Conservation (phyloP, 2,113 vertebrate species). For the Tautogolabrus adspersus region DNA sequence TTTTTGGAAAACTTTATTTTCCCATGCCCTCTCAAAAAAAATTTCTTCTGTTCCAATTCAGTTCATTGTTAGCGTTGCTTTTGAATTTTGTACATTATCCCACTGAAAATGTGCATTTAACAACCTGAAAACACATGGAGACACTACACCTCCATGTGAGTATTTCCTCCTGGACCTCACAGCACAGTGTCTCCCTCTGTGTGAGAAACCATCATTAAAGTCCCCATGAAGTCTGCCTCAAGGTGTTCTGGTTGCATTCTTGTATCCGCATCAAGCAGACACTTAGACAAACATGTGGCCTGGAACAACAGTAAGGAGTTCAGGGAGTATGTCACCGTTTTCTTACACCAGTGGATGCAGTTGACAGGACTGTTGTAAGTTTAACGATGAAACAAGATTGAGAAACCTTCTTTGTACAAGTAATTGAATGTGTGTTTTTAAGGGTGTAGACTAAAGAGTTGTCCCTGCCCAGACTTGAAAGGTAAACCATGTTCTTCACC, state of each 20-base stretch:
- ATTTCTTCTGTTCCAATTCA: background rate
- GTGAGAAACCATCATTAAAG: conserved; percentile 32
- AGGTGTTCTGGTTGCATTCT: conserved; percentile 44
- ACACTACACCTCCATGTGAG: background rate
- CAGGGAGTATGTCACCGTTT: background rate
- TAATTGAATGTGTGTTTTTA: background rate
- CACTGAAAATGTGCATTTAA: background rate
- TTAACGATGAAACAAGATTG: background rate
- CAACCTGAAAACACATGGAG: background rate
- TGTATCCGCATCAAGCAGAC: conserved; percentile 2
- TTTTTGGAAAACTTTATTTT: background rate
- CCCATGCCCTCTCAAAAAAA: no score
- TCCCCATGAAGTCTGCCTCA: background rate
- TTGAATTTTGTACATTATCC: background rate
- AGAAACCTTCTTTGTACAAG: background rate
- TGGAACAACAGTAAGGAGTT: background rate
- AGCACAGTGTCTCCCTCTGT: background rate
- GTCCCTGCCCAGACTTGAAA: background rate
- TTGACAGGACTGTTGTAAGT: background rate
- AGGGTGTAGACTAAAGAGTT: background rate
- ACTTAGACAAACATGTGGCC: conserved; percentile 16
- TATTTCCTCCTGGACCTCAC: background rate
- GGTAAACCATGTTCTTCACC: background rate
- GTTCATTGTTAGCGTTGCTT: background rate
- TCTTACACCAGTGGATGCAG: background rate